Evolutionary conservation across 2,797 vertebrate genomes (phyloP).

Genomic region (Microctenopoma lineatum): DNA sequence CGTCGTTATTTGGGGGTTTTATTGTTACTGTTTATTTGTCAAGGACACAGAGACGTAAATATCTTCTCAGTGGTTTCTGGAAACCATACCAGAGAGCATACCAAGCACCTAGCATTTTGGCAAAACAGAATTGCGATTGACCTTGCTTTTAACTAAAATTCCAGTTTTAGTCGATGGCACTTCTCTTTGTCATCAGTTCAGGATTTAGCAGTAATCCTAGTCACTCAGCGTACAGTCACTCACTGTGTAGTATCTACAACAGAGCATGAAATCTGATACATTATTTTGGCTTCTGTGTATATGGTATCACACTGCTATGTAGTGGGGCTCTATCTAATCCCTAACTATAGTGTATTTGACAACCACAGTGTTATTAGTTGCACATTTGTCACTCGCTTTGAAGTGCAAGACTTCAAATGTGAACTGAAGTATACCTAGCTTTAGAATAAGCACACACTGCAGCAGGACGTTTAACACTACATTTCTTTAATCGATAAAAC

Average conservation of each 20-base stretch:
- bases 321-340: conserved; percentile 60
- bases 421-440: neutral
- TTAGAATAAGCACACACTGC: neutral
- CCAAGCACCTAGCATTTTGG: conserved; percentile 23
- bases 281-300: conserved; percentile 80
- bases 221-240: conserved; percentile 79
- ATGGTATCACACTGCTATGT: conserved; percentile 59
- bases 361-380: conserved; percentile 50
- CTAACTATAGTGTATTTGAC: conserved; percentile 34
- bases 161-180: conserved; percentile 61
- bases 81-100: conserved; percentile 15
- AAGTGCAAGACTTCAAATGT: conserved; percentile 14
- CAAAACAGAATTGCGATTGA: conserved; percentile 59
- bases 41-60: conserved; percentile 52
- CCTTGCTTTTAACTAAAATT: conserved; percentile 63
- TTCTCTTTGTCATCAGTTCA: conserved; percentile 74
- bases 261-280: conserved; percentile 79
- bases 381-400: conserved; percentile 20
- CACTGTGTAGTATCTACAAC: conserved; percentile 79
- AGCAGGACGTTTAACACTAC: neutral
- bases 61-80: conserved; percentile 40
- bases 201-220: conserved; percentile 80
- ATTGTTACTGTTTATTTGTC: conserved; percentile 44
- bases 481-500: conserved; percentile 1
- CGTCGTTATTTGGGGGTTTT: conserved; percentile 49